Base-by-base conservation (phyloP, 2,113 vertebrate genomes). In the Chloroceryle aenea region DNA sequence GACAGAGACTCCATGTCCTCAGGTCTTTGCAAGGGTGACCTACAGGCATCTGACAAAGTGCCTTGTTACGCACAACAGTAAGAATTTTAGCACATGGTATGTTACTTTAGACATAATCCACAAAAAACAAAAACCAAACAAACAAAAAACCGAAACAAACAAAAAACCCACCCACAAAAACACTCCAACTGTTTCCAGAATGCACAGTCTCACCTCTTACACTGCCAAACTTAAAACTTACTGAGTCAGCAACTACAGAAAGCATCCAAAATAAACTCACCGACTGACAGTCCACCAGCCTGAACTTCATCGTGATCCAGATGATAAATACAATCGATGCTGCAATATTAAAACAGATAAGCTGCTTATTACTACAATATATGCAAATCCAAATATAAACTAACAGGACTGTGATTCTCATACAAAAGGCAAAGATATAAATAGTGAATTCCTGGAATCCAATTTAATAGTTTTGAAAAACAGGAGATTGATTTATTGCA, bases 241-340 rank as follows among this genome's bases (percentile, higher is more conserved):
- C 1, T 13, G 79, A 64, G 50, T 30, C 43, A 84, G 21, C 29
- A 94, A 67, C 0, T 38, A 56, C 43, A 77, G 63, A 78, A 90
- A 84, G 20, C 29, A 52, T 76, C 94, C 43, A 38, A 23, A 25
- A 74, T 5, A 58, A 94, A 98, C 99, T 98, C 87, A 99, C 99
- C 98, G 98, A 99, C 94, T 99, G 99, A 97, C 99, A 99, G 89
- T 99, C 99, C 21, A 99, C 99, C 96, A 99, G 98, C 96, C 99
- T 98, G 98, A 99, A 99, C 94, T 99, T 99, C 98, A 99, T 99
- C 93, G 99, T 99, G 48, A 99, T 99, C 99, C 99, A 99, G 94
- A 99, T 98, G 97, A 99, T 99, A 97, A 99, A 99, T 61, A 99
- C 98, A 95, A 99, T 99, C 93, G 99, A 99, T 38, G 99, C 99